Conservation (phyloP, 2,113 vertebrate genomes). For the Piaya cayana region DNA sequence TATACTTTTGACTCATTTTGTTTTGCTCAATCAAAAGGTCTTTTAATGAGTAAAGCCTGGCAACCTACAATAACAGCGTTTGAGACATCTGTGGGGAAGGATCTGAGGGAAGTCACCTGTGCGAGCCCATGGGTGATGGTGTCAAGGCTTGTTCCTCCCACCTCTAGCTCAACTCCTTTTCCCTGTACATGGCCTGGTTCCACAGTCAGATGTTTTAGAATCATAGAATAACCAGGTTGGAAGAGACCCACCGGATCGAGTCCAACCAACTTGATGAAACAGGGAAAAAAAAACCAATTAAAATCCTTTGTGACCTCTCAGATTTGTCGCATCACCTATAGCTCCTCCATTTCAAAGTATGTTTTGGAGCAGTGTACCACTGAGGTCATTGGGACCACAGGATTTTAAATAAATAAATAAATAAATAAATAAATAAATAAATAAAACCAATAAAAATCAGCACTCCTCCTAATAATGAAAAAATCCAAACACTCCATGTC, state of each 20-base stretch:
- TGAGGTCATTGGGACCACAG: neutral
- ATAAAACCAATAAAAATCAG: neutral
- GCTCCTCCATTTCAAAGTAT: no score
- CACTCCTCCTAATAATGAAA: neutral
- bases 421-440: neutral
- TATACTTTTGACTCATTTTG: neutral
- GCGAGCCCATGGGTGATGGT: rapidly evolving
- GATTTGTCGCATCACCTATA: no score
- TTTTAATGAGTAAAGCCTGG: neutral
- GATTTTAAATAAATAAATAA: neutral
- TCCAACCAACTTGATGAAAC: no score
- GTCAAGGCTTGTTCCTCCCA: no score
- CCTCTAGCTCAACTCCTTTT: neutral
- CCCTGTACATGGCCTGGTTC: neutral
- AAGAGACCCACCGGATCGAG: no score
- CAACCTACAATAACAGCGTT: neutral
- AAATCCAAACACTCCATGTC: neutral
- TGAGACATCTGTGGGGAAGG: neutral
- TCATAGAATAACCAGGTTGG: no score
- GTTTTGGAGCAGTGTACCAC: neutral
- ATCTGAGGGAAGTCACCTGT: rapidly evolving
- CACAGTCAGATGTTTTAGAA: neutral
- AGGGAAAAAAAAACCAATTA: no score
- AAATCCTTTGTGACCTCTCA: no score
- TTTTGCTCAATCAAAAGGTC: neutral